Conservation (phyloP, 2,113 vertebrate genomes). For the Rhynchomys soricoides region DNA sequence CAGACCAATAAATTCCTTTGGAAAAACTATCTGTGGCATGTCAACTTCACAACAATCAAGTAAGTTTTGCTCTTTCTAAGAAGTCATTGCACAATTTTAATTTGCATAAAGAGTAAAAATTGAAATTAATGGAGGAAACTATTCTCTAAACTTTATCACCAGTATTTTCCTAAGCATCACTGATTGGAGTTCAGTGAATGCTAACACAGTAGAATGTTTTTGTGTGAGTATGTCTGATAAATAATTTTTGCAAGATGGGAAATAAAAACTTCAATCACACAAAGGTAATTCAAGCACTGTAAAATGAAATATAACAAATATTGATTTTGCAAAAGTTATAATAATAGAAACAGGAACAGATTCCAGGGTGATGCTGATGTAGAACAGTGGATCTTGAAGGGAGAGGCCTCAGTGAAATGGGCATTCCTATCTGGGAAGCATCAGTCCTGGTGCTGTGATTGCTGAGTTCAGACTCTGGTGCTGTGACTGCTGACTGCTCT, state of each 20-base stretch:
- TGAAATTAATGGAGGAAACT: background rate
- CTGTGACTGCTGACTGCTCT: background rate
- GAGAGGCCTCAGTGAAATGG: background rate
- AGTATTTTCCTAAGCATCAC: background rate
- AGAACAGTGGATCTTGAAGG: fast-evolving
- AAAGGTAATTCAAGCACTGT: background rate
- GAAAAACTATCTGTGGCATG: background rate
- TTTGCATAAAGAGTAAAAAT: background rate
- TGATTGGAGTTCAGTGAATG: background rate
- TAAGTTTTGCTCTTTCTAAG: background rate
- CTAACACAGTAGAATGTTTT: background rate
- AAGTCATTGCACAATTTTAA: background rate
- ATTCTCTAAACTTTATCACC: too few species aligned
- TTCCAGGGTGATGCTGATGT: background rate
- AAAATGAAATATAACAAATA: background rate
- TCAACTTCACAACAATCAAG: background rate
- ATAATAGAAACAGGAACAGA: background rate
- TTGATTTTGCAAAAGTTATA: background rate
- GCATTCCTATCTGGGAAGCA: too few species aligned
- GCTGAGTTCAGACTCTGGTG: background rate
- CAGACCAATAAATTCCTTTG: background rate
- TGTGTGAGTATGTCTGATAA: background rate
- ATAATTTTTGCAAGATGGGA: background rate
- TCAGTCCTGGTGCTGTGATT: too few species aligned
- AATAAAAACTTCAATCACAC: background rate